phyloP scores from a whole-genome alignment of 2,888 invertebrate species.

The Biston stratarius region DNA sequence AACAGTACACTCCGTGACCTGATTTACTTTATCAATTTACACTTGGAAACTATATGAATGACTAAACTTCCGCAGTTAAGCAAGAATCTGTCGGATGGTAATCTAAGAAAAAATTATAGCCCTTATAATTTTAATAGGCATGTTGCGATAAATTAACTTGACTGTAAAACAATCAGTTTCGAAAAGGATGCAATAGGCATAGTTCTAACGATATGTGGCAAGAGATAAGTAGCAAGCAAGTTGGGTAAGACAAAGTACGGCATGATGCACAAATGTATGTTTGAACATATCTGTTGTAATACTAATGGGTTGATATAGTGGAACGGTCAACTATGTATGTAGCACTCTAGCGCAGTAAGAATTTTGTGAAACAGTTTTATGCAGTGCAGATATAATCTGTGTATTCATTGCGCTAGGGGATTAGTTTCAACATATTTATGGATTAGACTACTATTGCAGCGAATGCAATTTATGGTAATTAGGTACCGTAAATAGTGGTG shows the following conservation, averaged over 20 bases:
- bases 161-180: background rate
- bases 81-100: background rate
- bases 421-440: background rate
- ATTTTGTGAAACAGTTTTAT: background rate
- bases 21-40: too few species aligned
- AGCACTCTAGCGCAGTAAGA: background rate
- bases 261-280: conserved; percentile 31
- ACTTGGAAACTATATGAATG: too few species aligned
- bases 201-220: conserved; percentile 29
- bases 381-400: conserved; percentile 1
- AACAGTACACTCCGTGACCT: too few species aligned
- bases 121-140: background rate
- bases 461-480: background rate
- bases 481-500: background rate
- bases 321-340: conserved; percentile 6
- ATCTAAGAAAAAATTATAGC: background rate
- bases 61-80: background rate
- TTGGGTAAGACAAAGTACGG: conserved; percentile 27
- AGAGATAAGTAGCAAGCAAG: conserved; percentile 26
- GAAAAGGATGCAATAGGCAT: conserved; percentile 6
- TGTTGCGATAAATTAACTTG: background rate
- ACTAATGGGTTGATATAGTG: conserved; percentile 23
- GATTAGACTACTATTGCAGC: background rate
- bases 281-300: conserved; percentile 32
- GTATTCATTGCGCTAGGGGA: background rate